Percentiles rank a stretch among this genome's conserved stretches.
Evolutionary conservation across 2,113 vertebrate species (phyloP).

Genomic region (Phylloscopus trochiloides): DNA sequence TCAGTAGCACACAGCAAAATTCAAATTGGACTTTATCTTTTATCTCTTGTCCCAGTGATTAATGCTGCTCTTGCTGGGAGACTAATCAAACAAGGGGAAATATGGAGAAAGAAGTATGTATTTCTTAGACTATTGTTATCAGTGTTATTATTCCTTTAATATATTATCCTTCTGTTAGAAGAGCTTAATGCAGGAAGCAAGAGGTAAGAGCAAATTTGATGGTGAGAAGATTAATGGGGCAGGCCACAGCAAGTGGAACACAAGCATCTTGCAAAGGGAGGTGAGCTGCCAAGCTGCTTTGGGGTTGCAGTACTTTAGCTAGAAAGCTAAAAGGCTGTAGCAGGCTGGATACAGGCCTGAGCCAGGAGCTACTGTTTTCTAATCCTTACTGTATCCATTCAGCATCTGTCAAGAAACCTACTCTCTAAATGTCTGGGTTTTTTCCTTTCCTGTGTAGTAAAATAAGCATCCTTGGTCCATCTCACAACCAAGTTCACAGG

Average conservation of each 20-base stretch:
- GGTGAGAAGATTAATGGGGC: slow-evolving; percentile 44
- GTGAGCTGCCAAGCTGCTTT: not conserved
- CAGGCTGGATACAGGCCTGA: not conserved
- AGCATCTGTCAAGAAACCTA: not conserved
- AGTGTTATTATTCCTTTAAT: slow-evolving; percentile 67
- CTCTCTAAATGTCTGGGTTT: not conserved
- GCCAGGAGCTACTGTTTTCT: not conserved
- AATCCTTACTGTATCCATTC: not conserved
- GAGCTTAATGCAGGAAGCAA: slow-evolving; percentile 51
- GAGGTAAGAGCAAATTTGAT: slow-evolving; percentile 58
- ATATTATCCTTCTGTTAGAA: slow-evolving; percentile 60
- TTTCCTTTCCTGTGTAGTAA: not conserved
- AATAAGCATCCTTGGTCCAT: not conserved
- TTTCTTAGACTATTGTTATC: slow-evolving; percentile 67
- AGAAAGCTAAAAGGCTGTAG: not conserved
- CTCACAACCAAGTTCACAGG: not conserved
- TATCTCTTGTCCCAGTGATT: slow-evolving; percentile 71
- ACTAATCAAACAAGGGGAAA: slow-evolving; percentile 58
- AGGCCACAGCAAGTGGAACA: slow-evolving; percentile 43
- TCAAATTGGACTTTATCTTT: slow-evolving; percentile 73
- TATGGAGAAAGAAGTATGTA: slow-evolving; percentile 66
- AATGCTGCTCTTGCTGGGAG: slow-evolving; percentile 68
- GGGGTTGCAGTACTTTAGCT: not conserved
- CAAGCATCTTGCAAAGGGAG: not conserved
- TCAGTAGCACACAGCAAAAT: slow-evolving; percentile 64